Evolutionary conservation across 2,888 invertebrate species (phyloP), one percentile per base, ranked within the genome.

Genomic region (Elegia similella): DNA sequence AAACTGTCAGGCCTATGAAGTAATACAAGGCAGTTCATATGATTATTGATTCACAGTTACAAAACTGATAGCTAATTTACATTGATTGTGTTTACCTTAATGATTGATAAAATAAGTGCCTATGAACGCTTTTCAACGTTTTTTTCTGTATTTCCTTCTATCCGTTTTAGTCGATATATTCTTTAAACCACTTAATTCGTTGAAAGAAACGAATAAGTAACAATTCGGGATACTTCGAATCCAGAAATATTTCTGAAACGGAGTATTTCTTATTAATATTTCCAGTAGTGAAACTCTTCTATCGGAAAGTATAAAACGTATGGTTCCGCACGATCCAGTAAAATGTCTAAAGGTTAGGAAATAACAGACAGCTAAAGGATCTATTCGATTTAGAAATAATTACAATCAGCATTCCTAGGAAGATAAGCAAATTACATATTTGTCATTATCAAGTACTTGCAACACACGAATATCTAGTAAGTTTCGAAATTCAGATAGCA

Each of bases 1-100:
- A 73, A 72, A 70, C 65, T 69, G 68, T 72, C 71, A 69, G 69
- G 67, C 61, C 69, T 56, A 57, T 59, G 61, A 47, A 13, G 47
- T 13, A 47, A 47, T 47, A 13, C 30, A 47, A 46, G 17, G 44
- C 12, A 23, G 1, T 46, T 17, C 7, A 17, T 12, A 46, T 23
- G n/a, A 46, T 30, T 30, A n/a, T 47, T 5, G 8, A n/a, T 47
- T 47, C 29, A 13, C 12, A 29, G 29, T 47, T 47, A 30, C 47
- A 0, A 47, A 23, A 47, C 13, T 13, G 7, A 47, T 47, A 12
- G 46, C 23, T 12, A 23, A 10, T 16, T 64, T 65, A 60, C 69
- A 70, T 72, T 59, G 66, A 67, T 63, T 67, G 46, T 59, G 60
- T 64, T 62, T 65, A 59, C 59, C 57, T 48, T 58, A 63, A 62